These are phyloP conservation scores for Chelonia mydas DNA, from an alignment of 2,797 vertebrate genomes.

Conservation along the genomic window DNA sequence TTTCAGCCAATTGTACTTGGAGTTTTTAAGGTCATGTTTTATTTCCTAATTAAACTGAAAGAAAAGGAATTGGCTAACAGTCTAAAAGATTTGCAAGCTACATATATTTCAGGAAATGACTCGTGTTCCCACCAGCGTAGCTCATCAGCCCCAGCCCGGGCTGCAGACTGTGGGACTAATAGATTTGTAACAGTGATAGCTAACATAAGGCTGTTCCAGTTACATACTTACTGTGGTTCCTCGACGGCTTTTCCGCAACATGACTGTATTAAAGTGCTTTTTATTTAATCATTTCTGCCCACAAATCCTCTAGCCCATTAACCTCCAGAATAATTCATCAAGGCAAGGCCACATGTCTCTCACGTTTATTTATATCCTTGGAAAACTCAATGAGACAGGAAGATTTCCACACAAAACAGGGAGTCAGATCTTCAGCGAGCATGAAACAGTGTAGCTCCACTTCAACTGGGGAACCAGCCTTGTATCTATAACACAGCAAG, in stretches of 20 bases:
- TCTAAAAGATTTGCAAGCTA: conserved; percentile 70
- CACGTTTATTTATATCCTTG: conserved; percentile 61
- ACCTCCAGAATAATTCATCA: conserved; percentile 65
- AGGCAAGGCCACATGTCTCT: conserved; percentile 64
- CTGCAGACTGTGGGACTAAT: conserved; percentile 72
- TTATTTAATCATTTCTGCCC: conserved; percentile 68
- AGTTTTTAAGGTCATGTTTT: conserved; percentile 68
- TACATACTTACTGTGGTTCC: conserved; percentile 70
- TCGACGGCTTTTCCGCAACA: conserved; percentile 70
- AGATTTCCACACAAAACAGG: conserved; percentile 41
- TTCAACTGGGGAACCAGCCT: conserved; percentile 44
- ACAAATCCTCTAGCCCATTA: conserved; percentile 74
- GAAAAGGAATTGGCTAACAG: conserved; percentile 76
- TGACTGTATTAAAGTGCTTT: conserved; percentile 70
- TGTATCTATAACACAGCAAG: neutral
- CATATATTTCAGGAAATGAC: conserved; percentile 73
- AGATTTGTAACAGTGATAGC: conserved; percentile 75
- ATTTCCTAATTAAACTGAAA: conserved; percentile 81
- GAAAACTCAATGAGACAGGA: conserved; percentile 42
- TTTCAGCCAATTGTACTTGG: neutral
- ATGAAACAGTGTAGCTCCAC: conserved; percentile 25
- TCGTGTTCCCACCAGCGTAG: conserved; percentile 66
- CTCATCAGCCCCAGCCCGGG: conserved; percentile 70
- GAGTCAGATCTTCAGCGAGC: neutral
- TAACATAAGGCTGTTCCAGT: conserved; percentile 65